These are phyloP conservation scores for Sylvia atricapilla DNA, from an alignment of 2,113 vertebrate genomes.

Conservation along the genomic window DNA sequence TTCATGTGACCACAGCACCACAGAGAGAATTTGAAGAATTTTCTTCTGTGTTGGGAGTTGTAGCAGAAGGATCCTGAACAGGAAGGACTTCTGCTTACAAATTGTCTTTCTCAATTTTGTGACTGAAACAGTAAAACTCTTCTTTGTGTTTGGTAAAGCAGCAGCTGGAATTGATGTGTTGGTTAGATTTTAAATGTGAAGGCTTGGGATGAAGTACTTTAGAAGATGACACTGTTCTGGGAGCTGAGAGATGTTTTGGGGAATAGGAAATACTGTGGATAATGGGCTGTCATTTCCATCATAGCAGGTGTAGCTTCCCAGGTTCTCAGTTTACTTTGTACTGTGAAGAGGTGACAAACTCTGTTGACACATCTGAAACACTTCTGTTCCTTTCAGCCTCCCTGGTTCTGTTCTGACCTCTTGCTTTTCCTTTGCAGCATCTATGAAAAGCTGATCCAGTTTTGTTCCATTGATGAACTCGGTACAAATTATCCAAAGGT, in stretches of 20 bases:
- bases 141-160: not conserved
- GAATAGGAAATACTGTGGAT: not conserved
- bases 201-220: not conserved
- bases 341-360: not conserved
- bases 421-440: conserved; percentile 79
- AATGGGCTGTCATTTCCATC: not conserved
- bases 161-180: not conserved
- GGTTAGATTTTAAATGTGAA: not conserved
- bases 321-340: not conserved
- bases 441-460: conserved; percentile 98
- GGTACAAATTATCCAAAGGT: conserved; percentile 98
- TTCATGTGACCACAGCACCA: not conserved
- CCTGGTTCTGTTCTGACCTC: not conserved
- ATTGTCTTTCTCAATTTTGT: not conserved
- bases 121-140: not conserved
- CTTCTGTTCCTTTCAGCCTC: not conserved
- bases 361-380: not conserved
- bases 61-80: not conserved
- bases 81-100: not conserved
- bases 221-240: not conserved
- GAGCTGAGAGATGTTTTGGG: not conserved
- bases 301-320: not conserved
- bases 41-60: not conserved
- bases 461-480: conserved; percentile 93
- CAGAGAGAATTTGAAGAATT: not conserved